Base-by-base conservation (phyloP, 2,113 vertebrate species). In the Pogonocichla stellata region DNA sequence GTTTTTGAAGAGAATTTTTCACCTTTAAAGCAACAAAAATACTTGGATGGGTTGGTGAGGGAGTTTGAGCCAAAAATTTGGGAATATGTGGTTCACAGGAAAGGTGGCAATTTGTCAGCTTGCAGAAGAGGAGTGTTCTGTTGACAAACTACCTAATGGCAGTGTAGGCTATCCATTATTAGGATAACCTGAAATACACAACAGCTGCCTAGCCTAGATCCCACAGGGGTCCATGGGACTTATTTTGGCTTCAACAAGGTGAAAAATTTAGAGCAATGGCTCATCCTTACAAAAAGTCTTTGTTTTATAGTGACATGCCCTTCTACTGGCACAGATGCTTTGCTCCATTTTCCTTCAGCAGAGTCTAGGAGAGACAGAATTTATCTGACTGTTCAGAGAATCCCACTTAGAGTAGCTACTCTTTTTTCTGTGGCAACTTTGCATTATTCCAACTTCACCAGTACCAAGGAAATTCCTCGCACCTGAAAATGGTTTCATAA, bases 401-500 rank as follows among this genome's bases (percentile, higher is more conserved):
- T 12, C 16, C 12, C 17, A 19, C 48, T 87, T 31, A 15, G 66
- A 75, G 34, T 25, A 60, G 5, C 7, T 82, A 28, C 6, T 82
- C 34, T 48, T 48, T 69, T 66, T 72, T 2, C 29, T 33, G 13
- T 53, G 33, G 19, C 12, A 79, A 72, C n/a, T 82, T 78, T 81
- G 9, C 8, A 36, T 60, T 75, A 90, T 47, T 83, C 43, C n/a
- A 10, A 72, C 66, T 51, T 87, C 31, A 54, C 22, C 4, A 6
- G 6, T 53, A 79, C 18, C 19, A 48, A 62, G 38, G 62, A 92
- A 86, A 82, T 62, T 77, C n/a, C 54, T 77, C 14, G 38, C 48
- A 92, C 58, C n/a, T 94, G 70, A 70, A 91, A 93, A 90, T 57
- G 72, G 36, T 77, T 86, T 85, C 22, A 61, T 87, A 89, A 31